These are phyloP conservation scores for Periophthalmus magnuspinnatus DNA, from an alignment of 2,797 vertebrate genomes.

Conservation along the genomic window DNA sequence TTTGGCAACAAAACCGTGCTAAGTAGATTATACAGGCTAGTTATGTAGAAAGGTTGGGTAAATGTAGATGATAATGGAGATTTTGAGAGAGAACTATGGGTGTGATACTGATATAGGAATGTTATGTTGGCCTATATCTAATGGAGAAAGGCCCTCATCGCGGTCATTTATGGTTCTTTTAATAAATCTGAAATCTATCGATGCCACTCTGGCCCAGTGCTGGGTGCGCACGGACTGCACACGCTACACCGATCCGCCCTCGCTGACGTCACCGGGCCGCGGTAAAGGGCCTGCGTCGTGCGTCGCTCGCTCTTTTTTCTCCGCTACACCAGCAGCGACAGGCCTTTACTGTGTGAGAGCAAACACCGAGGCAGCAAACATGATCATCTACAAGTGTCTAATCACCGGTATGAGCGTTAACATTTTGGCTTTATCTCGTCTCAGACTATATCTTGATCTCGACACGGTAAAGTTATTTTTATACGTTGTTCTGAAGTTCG, in stretches of 20 bases:
- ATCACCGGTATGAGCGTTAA: constrained; percentile 36
- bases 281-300: constrained; percentile 45
- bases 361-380: constrained; percentile 48
- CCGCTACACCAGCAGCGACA: constrained; percentile 28
- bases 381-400: constrained; percentile 70
- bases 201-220: too few species aligned
- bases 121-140: too few species aligned
- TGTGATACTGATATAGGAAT: too few species aligned
- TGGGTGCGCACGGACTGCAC: too few species aligned
- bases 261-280: neutral
- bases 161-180: too few species aligned
- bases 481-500: neutral
- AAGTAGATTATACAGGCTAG: too few species aligned
- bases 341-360: constrained; percentile 29
- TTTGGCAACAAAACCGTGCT: too few species aligned
- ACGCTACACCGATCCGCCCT: neutral
- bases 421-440: fast-evolving
- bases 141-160: too few species aligned
- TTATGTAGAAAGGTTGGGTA: too few species aligned
- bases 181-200: too few species aligned
- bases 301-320: constrained; percentile 59
- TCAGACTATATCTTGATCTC: fast-evolving
- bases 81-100: too few species aligned
- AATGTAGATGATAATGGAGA: too few species aligned
- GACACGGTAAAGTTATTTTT: neutral